Conservation (phyloP, 2,113 vertebrate genomes). For the Gambusia affinis region DNA sequence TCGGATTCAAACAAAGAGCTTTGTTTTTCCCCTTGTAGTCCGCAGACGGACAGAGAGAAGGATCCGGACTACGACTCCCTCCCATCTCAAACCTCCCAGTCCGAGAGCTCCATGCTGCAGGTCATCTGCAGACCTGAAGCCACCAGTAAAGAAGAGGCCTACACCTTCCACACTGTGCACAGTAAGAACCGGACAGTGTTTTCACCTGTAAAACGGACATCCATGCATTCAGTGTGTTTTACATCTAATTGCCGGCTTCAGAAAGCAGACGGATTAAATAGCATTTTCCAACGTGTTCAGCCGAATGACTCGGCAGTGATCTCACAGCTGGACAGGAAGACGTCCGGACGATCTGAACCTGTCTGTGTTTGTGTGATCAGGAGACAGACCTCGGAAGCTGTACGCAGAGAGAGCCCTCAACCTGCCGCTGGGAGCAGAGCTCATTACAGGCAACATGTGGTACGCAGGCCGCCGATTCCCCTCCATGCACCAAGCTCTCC, state of each 20-base stretch:
- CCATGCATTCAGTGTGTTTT: not conserved
- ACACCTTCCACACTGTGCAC: conserved; percentile 84
- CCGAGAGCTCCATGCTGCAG: conserved; percentile 95
- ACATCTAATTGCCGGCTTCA: conserved; percentile 19
- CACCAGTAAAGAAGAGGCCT: conserved; percentile 84
- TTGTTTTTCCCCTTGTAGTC: conserved; percentile 74
- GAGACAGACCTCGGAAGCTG: conserved; percentile 82
- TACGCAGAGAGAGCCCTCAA: conserved; percentile 84
- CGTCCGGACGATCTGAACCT: conserved; percentile 1
- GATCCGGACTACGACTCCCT: conserved; percentile 94
- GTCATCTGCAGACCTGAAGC: conserved; percentile 95
- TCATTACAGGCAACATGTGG: conserved; percentile 85
- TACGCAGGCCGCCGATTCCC: conserved; percentile 41
- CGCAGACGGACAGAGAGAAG: conserved; percentile 91
- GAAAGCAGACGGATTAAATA: not conserved
- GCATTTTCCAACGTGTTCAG: conserved; percentile 23
- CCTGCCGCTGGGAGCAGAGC: conserved; percentile 82
- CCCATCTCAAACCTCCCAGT: conserved; percentile 87
- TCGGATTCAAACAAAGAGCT: not conserved
- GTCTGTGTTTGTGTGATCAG: conserved; percentile 54
- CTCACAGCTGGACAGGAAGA: not conserved
- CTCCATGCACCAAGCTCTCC: not conserved
- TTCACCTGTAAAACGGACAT: not conserved
- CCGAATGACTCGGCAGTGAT: conserved; percentile 9
- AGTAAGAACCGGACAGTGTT: conserved; percentile 62